phyloP scores from a whole-genome alignment of 2,797 vertebrate genomes.

The Sarcoramphus papa region DNA sequence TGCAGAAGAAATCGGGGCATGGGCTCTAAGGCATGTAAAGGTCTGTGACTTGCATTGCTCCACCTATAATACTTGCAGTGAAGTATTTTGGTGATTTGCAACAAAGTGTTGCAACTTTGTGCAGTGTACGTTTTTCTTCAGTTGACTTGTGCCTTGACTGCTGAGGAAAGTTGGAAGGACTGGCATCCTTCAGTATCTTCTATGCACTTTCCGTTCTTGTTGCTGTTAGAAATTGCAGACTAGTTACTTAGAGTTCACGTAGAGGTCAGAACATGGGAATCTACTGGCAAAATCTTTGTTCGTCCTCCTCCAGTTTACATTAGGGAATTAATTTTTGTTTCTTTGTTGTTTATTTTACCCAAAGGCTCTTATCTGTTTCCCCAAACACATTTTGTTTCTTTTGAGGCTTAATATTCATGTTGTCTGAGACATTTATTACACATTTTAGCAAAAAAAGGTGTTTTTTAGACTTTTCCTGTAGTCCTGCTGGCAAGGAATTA shows the following conservation, averaged over 20 bases:
- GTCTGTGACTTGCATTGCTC: not conserved
- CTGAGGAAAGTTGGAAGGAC: slow-evolving; percentile 13
- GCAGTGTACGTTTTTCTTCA: not conserved
- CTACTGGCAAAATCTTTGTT: slow-evolving; percentile 42
- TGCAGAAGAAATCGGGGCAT: not conserved
- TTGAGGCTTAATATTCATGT: not conserved
- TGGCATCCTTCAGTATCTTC: slow-evolving; percentile 1
- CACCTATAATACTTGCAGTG: not conserved
- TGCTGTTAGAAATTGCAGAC: not conserved
- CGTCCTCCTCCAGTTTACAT: slow-evolving; percentile 46
- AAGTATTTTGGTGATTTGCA: not conserved
- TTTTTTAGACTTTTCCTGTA: not conserved
- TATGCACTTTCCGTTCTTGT: not conserved
- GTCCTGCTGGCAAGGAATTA: not conserved
- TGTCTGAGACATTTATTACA: not conserved
- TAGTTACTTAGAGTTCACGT: slow-evolving; percentile 19
- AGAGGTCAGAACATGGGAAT: slow-evolving; percentile 57
- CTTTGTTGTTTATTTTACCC: slow-evolving; percentile 51
- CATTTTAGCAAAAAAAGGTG: not conserved
- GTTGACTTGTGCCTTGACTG: slow-evolving; percentile 24
- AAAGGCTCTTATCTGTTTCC: slow-evolving; percentile 40
- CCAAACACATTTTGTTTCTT: not conserved
- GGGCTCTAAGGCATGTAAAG: not conserved
- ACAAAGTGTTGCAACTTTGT: not conserved
- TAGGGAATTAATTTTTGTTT: slow-evolving; percentile 55